Conservation (phyloP, 2,888 invertebrate species). For the Acholoe squamosa region DNA sequence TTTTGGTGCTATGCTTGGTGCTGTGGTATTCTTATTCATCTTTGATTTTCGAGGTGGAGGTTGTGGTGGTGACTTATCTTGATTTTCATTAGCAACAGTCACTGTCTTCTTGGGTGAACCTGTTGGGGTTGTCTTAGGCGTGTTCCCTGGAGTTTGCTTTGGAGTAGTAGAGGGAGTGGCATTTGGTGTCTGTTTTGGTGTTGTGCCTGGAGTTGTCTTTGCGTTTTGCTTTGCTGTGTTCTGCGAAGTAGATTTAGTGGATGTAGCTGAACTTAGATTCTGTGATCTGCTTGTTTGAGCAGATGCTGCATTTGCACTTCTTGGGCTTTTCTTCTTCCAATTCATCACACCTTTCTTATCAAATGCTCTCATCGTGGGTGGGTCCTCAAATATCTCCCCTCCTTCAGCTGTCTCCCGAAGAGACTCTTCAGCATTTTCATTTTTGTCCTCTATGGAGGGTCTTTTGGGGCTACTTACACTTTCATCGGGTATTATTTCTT, state of each 20-base stretch:
- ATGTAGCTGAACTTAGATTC: not conserved
- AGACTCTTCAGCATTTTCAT: not conserved
- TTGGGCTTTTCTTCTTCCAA: not conserved
- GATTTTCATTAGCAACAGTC: not conserved
- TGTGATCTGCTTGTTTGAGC: not conserved
- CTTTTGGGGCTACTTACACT: no score
- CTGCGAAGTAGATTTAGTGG: not conserved
- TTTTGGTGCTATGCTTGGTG: not conserved
- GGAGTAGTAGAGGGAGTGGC: conserved; percentile 18
- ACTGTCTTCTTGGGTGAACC: conserved; percentile 36
- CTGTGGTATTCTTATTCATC: not conserved
- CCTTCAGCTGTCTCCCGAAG: not conserved
- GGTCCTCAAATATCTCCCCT: not conserved
- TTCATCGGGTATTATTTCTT: not conserved
- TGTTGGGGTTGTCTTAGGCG: conserved; percentile 30
- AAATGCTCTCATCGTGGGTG: not conserved
- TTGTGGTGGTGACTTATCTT: not conserved
- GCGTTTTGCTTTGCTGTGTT: conserved; percentile 8
- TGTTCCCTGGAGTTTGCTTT: conserved; percentile 9
- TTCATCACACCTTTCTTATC: conserved; percentile 43
- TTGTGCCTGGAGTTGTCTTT: not conserved
- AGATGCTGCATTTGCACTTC: not conserved
- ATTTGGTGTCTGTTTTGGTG: conserved; percentile 25
- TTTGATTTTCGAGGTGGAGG: conserved; percentile 45
- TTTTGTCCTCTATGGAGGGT: not conserved